phyloP scores from a whole-genome alignment of 2,888 invertebrate species.

The Emesis furor region DNA sequence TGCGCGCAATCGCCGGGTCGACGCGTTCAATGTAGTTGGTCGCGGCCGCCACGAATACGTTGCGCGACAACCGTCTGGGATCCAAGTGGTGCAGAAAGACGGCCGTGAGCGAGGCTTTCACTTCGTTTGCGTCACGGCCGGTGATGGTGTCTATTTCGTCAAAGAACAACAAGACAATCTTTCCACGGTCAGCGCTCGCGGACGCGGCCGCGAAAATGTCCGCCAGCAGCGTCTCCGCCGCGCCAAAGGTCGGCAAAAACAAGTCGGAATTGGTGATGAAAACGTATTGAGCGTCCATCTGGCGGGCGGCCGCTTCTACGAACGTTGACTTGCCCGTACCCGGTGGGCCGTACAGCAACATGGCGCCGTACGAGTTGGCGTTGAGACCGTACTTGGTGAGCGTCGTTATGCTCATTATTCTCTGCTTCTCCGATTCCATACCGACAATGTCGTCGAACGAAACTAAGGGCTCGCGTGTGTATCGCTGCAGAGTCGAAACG shows the following conservation, averaged over 20 bases:
- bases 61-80: slow-evolving; percentile 26
- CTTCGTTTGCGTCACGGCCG: no score
- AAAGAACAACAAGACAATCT: slow-evolving; percentile 9
- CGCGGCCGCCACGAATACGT: slow-evolving; percentile 23
- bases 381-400: slow-evolving; percentile 24
- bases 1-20: slow-evolving; percentile 19
- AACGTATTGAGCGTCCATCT: slow-evolving; percentile 8
- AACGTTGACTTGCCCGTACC: background rate
- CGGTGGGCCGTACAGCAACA: no score
- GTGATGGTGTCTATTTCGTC: no score
- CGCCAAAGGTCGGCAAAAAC: slow-evolving; percentile 16
- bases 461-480: slow-evolving; percentile 24
- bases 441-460: slow-evolving; percentile 30
- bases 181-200: background rate
- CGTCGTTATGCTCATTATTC: slow-evolving; percentile 16
- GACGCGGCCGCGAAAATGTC: slow-evolving; percentile 17
- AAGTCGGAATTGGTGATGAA: slow-evolving; percentile 16
- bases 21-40: slow-evolving; percentile 22
- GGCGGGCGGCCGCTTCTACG: slow-evolving; percentile 14
- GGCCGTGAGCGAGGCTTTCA: slow-evolving; percentile 2
- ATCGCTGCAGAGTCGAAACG: slow-evolving; percentile 23
- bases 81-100: slow-evolving; percentile 22
- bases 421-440: slow-evolving; percentile 7
- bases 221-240: background rate
- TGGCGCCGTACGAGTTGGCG: no score